phyloP scores from a whole-genome alignment of 2,888 invertebrate genomes.

The Cryptus viduatorius region DNA sequence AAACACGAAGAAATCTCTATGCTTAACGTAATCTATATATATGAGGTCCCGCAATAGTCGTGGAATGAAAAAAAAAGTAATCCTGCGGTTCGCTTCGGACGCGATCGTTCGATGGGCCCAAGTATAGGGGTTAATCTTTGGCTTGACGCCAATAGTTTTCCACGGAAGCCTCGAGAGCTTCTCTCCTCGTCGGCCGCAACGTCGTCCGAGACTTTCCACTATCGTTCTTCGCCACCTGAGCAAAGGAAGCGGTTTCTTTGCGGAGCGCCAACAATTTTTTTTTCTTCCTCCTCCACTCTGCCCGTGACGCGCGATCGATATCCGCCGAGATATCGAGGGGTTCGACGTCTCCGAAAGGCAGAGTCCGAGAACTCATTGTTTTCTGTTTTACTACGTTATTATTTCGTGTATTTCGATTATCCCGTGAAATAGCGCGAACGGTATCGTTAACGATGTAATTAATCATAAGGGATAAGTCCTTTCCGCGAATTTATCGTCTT shows the following conservation, averaged over 20 bases:
- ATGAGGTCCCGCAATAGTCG: background rate
- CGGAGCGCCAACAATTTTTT: constrained; percentile 8
- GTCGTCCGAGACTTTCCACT: constrained; percentile 30
- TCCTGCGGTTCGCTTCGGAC: background rate
- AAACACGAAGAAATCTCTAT: background rate
- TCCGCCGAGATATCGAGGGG: background rate
- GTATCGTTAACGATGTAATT: background rate
- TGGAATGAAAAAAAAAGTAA: background rate
- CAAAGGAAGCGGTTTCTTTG: constrained; percentile 26
- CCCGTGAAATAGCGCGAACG: background rate
- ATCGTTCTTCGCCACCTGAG: constrained; percentile 42
- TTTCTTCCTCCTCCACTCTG: background rate
- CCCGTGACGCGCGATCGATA: constrained; percentile 14
- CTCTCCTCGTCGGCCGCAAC: background rate
- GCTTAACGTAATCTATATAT: background rate
- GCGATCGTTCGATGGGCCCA: constrained; percentile 3
- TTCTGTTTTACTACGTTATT: too few relatives aligned
- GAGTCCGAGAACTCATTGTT: background rate
- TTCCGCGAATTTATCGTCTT: constrained; percentile 24
- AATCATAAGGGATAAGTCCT: background rate
- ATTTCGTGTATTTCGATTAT: background rate
- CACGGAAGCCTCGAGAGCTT: background rate
- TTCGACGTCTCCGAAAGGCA: constrained; percentile 3
- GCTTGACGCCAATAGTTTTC: constrained; percentile 36
- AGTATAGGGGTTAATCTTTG: constrained; percentile 28